phyloP scores from a whole-genome alignment of 1,140 invertebrate genomes.

The Heliconius eleuchia region DNA sequence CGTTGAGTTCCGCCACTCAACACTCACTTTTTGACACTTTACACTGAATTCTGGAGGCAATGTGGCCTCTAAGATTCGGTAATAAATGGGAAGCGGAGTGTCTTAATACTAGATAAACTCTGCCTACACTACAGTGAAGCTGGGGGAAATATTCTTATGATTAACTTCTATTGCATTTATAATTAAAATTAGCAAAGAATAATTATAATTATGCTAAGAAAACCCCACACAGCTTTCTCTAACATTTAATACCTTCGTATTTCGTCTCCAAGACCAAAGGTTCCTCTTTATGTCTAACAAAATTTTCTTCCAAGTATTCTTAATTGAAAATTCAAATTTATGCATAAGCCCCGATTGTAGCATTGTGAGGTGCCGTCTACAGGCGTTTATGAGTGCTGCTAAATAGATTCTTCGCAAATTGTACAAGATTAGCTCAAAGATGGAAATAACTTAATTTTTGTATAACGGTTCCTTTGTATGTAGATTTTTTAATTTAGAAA shows the following conservation, averaged over 20 bases:
- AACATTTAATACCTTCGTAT: conserved; percentile 69
- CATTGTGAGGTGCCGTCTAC: conserved; percentile 54
- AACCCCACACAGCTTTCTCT: conserved; percentile 41
- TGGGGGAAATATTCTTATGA: no score
- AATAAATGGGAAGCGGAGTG: no score
- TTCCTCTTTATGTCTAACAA: conserved; percentile 80
- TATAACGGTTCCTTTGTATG: conserved; percentile 32
- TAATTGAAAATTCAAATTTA: conserved; percentile 82
- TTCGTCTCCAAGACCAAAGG: conserved; percentile 79
- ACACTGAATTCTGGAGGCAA: no score
- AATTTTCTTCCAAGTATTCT: conserved; percentile 80
- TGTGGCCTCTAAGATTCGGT: no score
- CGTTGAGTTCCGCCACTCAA: no score
- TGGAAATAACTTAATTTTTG: conserved; percentile 45
- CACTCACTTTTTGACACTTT: no score
- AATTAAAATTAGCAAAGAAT: no score
- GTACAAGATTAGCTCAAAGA: conserved; percentile 61
- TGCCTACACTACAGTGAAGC: no score
- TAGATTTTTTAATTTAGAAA: conserved; percentile 20
- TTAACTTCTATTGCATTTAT: no score
- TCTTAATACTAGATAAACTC: no score
- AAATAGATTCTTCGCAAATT: conserved; percentile 70
- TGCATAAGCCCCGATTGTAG: conserved; percentile 80
- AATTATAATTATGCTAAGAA: not conserved
- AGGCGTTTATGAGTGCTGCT: conserved; percentile 61